Conservation (phyloP, 2,888 invertebrate species). For the Drosophila mimica region DNA sequence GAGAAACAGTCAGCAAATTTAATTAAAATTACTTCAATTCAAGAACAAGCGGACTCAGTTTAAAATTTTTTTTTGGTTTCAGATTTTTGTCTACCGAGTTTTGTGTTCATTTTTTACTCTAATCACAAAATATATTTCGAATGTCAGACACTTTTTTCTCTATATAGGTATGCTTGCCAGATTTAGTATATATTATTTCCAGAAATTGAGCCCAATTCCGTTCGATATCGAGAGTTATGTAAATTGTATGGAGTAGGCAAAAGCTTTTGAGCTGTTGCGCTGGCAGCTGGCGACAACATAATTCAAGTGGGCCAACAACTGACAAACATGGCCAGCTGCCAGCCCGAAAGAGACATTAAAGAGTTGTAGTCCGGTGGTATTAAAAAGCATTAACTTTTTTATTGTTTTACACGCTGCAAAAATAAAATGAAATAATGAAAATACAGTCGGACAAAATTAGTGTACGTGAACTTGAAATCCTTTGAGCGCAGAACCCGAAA, state of each 20-base stretch:
- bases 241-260: slow-evolving; percentile 5
- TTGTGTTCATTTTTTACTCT: not conserved
- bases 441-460: slow-evolving; percentile 53
- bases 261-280: slow-evolving; percentile 42
- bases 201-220: slow-evolving; percentile 4
- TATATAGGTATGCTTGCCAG: slow-evolving; percentile 1
- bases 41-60: too few species aligned
- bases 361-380: slow-evolving; percentile 68
- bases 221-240: not conserved
- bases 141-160: rapidly evolving
- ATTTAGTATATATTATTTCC: not conserved
- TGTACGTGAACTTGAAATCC: slow-evolving; percentile 80
- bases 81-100: not conserved
- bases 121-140: not conserved
- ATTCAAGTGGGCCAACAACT: slow-evolving; percentile 63
- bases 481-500: slow-evolving; percentile 74
- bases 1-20: too few species aligned
- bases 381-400: slow-evolving; percentile 68
- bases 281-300: slow-evolving; percentile 83
- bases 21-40: too few species aligned
- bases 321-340: slow-evolving; percentile 57
- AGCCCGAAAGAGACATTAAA: slow-evolving; percentile 58
- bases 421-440: slow-evolving; percentile 16
- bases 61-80: not conserved
- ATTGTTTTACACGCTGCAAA: slow-evolving; percentile 61